Evolutionary conservation across 2,888 invertebrate species (phyloP).

Genomic region (Iphiclides podalirius): DNA sequence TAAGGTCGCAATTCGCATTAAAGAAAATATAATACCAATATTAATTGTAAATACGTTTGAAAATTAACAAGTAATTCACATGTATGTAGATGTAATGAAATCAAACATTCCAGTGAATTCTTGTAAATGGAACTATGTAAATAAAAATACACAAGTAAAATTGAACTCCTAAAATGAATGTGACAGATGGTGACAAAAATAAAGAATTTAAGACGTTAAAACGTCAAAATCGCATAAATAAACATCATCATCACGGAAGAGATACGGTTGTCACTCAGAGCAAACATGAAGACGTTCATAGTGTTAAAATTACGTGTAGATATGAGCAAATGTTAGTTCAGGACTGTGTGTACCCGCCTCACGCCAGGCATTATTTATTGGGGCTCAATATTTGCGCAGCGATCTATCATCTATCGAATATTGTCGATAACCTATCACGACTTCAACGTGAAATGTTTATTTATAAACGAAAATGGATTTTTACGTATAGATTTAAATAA

Average conservation of each 20-base stretch:
- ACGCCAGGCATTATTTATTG: constrained; percentile 15
- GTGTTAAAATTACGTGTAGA: constrained; percentile 1
- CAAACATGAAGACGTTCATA: constrained; percentile 6
- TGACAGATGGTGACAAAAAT: background rate
- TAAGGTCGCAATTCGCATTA: no score
- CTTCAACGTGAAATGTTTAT: constrained; percentile 3
- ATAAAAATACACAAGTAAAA: no score
- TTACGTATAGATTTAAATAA: no score
- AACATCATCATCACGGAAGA: background rate
- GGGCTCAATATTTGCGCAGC: constrained; percentile 13
- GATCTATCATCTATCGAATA: constrained; percentile 13
- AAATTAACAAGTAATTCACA: no score
- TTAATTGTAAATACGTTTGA: no score
- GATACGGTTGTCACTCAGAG: background rate
- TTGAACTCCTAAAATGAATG: no score
- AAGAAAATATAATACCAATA: no score
- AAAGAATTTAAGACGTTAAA: no score
- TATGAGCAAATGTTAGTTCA: constrained; percentile 11
- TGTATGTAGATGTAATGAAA: no score
- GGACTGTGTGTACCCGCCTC: constrained; percentile 7
- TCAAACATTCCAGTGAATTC: no score
- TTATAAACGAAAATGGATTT: background rate
- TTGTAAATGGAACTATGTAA: no score
- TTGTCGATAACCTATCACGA: constrained; percentile 14
- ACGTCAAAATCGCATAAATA: background rate